A percentile compares a stretch with the other conserved stretches of the same genome.
Evolutionary conservation across 2,797 vertebrate species (phyloP).

Genomic region (Morelia viridis): DNA sequence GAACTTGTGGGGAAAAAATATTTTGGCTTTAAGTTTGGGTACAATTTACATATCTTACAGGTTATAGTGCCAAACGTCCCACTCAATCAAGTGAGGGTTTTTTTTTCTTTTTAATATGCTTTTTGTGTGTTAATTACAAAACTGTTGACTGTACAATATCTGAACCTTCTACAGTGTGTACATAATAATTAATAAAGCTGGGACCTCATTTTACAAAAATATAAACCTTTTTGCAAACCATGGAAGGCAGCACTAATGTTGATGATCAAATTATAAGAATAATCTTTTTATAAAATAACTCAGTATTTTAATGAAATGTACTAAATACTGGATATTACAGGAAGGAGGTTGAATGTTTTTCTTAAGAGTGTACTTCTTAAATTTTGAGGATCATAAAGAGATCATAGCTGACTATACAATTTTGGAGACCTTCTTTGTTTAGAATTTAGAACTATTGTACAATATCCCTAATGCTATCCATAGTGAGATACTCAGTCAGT

Average conservation of each 20-base stretch:
- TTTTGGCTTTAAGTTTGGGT: not conserved
- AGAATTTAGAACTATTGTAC: not conserved
- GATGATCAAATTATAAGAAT: conserved; percentile 36
- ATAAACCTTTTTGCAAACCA: not conserved
- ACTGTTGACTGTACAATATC: conserved; percentile 32
- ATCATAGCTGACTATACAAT: not conserved
- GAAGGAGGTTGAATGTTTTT: not conserved
- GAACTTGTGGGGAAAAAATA: not conserved
- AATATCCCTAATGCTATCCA: not conserved
- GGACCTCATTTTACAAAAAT: not conserved
- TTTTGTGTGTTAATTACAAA: not conserved
- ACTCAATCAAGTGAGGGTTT: not conserved
- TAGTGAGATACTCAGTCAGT: not conserved
- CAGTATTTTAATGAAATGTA: not conserved
- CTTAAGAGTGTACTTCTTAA: not conserved
- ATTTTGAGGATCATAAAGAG: not conserved
- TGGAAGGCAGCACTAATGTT: not conserved
- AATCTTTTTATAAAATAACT: not conserved
- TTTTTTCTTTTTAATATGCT: not conserved
- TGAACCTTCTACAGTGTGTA: not conserved
- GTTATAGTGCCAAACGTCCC: not conserved
- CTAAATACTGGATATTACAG: not conserved
- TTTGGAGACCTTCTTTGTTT: not conserved
- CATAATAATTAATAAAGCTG: not conserved
- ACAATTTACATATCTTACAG: not conserved